Percentiles rank a stretch among this genome's conserved stretches.
These are phyloP conservation scores for Patiria pectinifera DNA, from an alignment of 53 echinoderm and acorn worm genomes.

Conservation along the genomic window DNA sequence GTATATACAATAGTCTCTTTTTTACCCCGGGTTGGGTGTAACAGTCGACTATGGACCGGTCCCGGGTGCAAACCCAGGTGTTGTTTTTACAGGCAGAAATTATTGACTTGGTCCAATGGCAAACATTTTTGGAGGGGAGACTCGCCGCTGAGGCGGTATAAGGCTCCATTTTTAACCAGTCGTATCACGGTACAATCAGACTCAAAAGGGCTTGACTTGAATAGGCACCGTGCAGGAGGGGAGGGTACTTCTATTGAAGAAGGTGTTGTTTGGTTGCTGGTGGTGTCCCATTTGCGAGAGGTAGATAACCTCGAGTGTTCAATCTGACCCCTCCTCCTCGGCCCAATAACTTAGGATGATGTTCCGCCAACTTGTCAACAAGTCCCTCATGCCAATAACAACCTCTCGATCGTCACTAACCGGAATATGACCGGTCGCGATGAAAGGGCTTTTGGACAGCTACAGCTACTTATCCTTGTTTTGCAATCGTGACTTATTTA, in stretches of 20 bases:
- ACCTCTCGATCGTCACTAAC: neutral
- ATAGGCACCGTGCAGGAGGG: slow-evolving; percentile 1
- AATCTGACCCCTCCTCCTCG: neutral
- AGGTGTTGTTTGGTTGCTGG: slow-evolving; percentile 6
- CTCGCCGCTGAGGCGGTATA: neutral
- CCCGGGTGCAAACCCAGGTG: slow-evolving; percentile 38
- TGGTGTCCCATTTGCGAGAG: neutral
- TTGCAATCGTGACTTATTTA: slow-evolving; percentile 3
- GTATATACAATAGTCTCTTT: slow-evolving; percentile 25
- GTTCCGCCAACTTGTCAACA: slow-evolving; percentile 1
- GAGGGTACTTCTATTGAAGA: neutral
- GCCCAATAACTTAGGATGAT: slow-evolving; percentile 8
- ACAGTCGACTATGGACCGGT: slow-evolving; percentile 35
- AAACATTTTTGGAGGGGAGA: neutral
- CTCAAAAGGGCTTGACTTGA: neutral
- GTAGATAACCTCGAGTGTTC: neutral
- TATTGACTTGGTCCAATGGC: slow-evolving; percentile 9
- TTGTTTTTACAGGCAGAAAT: slow-evolving; percentile 34
- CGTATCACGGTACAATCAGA: slow-evolving; percentile 19
- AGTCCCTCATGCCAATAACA: slow-evolving; percentile 16
- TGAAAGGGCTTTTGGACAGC: slow-evolving; percentile 40
- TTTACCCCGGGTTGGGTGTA: slow-evolving; percentile 35
- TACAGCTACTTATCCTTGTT: slow-evolving; percentile 30
- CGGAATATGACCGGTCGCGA: slow-evolving; percentile 26
- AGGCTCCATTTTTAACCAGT: slow-evolving; percentile 24